A percentile compares a stretch with the other conserved stretches of the same genome.
phyloP scores from a whole-genome alignment of 2,797 vertebrate species.

The Lacerta viridis region DNA sequence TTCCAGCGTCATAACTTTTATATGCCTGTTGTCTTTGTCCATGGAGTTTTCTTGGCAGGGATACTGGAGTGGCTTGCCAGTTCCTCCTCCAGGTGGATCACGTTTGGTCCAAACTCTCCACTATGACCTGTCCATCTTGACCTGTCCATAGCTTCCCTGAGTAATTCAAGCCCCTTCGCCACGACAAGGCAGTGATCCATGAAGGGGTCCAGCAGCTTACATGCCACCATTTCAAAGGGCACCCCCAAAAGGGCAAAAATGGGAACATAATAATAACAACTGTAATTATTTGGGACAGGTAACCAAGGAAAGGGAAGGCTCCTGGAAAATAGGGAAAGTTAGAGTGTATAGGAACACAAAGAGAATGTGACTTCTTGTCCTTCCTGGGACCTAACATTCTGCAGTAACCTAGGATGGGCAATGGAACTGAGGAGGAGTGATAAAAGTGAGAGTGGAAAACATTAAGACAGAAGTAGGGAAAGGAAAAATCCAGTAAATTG shows the following conservation, averaged over 20 bases:
- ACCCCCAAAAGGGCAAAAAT: not conserved
- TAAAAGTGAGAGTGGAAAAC: not conserved
- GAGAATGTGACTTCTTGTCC: not conserved
- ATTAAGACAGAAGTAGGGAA: too few species aligned
- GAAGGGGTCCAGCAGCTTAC: not conserved
- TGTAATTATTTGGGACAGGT: not conserved
- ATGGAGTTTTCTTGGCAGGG: too few species aligned
- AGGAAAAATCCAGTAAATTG: not conserved
- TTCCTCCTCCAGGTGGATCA: too few species aligned
- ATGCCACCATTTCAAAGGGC: not conserved
- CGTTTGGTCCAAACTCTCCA: too few species aligned
- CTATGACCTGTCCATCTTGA: too few species aligned
- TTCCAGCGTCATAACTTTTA: too few species aligned
- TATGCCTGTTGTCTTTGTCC: too few species aligned
- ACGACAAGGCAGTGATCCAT: too few species aligned
- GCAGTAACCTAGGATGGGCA: too few species aligned
- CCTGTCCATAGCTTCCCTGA: too few species aligned
- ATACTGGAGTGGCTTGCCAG: too few species aligned
- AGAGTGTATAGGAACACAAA: not conserved
- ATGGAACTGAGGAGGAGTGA: not conserved
- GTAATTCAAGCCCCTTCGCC: too few species aligned
- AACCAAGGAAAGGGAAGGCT: not conserved
- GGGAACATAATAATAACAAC: not conserved
- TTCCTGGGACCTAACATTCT: not conserved
- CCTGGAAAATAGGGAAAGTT: not conserved